Evolutionary conservation across 2,113 vertebrate species (phyloP), one percentile per base, ranked within the genome.

Genomic region (Fukomys damarensis): DNA sequence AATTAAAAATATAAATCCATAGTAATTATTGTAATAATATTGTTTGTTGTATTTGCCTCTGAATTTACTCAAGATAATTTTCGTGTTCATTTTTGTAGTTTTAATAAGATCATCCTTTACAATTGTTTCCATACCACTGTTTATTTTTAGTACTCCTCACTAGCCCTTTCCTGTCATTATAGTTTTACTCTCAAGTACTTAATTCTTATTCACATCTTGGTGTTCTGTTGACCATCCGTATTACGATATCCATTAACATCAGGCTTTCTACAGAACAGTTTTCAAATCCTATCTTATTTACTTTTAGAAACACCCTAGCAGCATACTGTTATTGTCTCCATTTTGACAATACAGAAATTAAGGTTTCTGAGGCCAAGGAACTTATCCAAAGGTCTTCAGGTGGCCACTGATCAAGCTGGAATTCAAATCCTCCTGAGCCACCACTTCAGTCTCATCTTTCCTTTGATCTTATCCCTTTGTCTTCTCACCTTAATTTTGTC

Each of bases 11-110:
- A 91, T 54, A 84, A 72, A 54, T 16, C 59, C 28, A 46, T 46
- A 58, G 41, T 41, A 41, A 46, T 92, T 91, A 63, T 77, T 92
- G 24, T 7, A 86, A 49, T 82, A 8, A 94, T 66, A 58, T 74
- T 85, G 12, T 93, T 89, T 81, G 10, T 16, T 89, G 26, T 26
- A 61, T 86, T 89, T 92, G 85, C 86, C 76, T 82, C 43, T 92
- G 59, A 90, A 86, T 77, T 89, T 93, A 82, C 77, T 76, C 13
- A 92, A 82, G 28, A 63, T 81, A 76, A 76, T 43, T 92, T 86
- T 94, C 49, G 4, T 41, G 5, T 92, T 91, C 7, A 52, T 94
- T 94, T 93, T 61, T 70, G 5, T 86, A 58, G 72, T 26, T 81
- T 91, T 93, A 85, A 84, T 82, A 76, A 79, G 90, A 85, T 10